Base-by-base conservation (phyloP, 37 sponge, comb jelly and placozoan species). In the Amphimedon queenslandica region DNA sequence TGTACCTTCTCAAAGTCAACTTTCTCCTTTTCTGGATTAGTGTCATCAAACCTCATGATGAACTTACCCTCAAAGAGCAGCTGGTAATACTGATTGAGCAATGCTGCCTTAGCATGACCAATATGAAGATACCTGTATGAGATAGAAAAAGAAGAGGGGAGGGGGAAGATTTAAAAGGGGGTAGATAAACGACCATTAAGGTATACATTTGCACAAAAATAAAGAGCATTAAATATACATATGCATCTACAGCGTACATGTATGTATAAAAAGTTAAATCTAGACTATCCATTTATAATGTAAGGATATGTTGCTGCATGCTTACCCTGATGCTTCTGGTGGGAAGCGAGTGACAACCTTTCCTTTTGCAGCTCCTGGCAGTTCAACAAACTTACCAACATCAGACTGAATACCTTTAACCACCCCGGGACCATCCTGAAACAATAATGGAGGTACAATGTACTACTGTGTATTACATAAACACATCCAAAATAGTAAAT, bases 11-110 rank as follows among this genome's bases (percentile, higher is more conserved):
- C 99, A 81, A 94, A 98, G 32, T 92, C 74, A 30, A 58, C 90
- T 35, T 98, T 89, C 76, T 98, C 99, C 69, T 98, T 98, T 58
- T 84, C 95, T 1, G 99, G 99, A 75, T 98, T 98, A n/a, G 99
- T 98, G 80, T 98, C 99, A 67, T 98, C 99, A 77, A 98, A 98
- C 56, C 99, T 78, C 94, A 98, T 94, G 37, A 98, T 63, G 20
- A 98, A 76, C 47, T 84, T 75, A 0, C 99, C 99, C 38, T 87
- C 81, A 66, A 84, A 98, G 1, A 70, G 32, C 56, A 58, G 79
- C 80, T 94, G 93, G 73, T 98, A 98, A 79, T 94, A 67, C 78
- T 98, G 99, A 43, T 98, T 98, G 30, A 98, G 83, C 42, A 98
- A 82, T 2, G 95, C 95, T 31, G 99, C 99, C 77, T 98, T 98